Evolutionary conservation across 1,140 invertebrate genomes (phyloP), one percentile per base, ranked within the genome.

Genomic region (Prorops nasuta): DNA sequence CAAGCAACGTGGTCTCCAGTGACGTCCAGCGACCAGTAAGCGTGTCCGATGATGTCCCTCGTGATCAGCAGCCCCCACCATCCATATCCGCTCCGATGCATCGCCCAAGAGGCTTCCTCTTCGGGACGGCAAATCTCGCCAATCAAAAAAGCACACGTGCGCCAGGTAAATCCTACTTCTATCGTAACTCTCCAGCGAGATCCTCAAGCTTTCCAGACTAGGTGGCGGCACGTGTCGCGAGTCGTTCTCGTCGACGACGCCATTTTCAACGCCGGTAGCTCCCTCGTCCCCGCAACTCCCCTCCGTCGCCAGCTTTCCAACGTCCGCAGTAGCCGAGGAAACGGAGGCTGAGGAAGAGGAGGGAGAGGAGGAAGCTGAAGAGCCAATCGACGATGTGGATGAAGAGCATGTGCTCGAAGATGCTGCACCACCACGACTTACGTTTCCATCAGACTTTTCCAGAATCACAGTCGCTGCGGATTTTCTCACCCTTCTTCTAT

Each of bases 1-100:
- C 6, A 81, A 50, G 59, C 79, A 81, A 10, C 66, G 58, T 0
- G 80, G 80, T 21, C 78, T 61, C 78, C 79, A 81, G 46, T 79
- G 59, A 17, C 71, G 71, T 3, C 80, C 80, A 1, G 77, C 72
- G 1, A 81, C 77, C 41, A 81, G 58, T 1, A 82, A 55, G 17
- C 79, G 60, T 3, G 79, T 81, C 19, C 79, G 56, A 47, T 81
- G 80, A 19, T 74, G 62, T 4, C 80, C 80, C 12, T 71, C 73
- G 39, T 72, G 71, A 62, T 81, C 79, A 1, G 74, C 77, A 0
- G 80, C 80, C 50, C 74, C 78, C 32, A 81, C 60, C 20, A 81
- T 65, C 77, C 78, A 80, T 3, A 80, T 71, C n/a, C 65, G 56
- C 44, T 77, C 74, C 4, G 63, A 58, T 37, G 51, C 44, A 4